Base-by-base conservation (phyloP, 2,113 vertebrate species). In the Zingel zingel region DNA sequence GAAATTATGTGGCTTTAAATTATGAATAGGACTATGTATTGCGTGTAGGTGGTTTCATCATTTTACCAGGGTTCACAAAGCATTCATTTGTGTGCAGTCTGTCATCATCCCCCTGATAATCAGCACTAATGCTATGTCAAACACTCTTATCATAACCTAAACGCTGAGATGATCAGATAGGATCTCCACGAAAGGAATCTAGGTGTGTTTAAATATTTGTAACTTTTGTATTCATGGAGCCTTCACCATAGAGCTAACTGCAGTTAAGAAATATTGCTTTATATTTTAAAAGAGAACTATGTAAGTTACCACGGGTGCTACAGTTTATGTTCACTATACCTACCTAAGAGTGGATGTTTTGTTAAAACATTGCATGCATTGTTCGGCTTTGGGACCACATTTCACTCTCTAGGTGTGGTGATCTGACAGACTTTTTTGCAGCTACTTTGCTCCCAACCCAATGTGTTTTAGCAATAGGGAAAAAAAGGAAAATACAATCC, bases 121-220 rank as follows among this genome's bases (percentile, higher is more conserved):
- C 79, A 88, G 48, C n/a, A 50, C 23, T 69, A 68, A 85, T 64
- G 79, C 79, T 62, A 63, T 80, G 85, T 77, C 72, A 89, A 81
- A 74, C 47, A 79, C 65, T 68, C 84, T 76, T 78, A 80, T 79
- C 59, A 0, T 78, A 74, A 43, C 47, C 48, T 43, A 13, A 33
- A 6, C 69, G 61, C 57, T 72, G 30, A 85, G 74, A 54, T 79
- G 67, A 84, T 83, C 59, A 71, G 84, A 87, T 89, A 67, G 16
- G 6, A 77, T 79, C 62, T 67, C 30, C 30, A 58, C 10, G 0
- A 83, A 81, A 86, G 79, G 82, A 86, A 85, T 81, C 62, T 79
- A 72, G 62, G 64, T 69, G 51, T 80, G 69, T 73, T 66, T 48
- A 78, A 67, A 43, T 43, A 43, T 43, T 43, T 43, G 10, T 10